These are phyloP conservation scores for Plagodis dolabraria DNA, from an alignment of 2,888 invertebrate genomes.

Conservation along the genomic window DNA sequence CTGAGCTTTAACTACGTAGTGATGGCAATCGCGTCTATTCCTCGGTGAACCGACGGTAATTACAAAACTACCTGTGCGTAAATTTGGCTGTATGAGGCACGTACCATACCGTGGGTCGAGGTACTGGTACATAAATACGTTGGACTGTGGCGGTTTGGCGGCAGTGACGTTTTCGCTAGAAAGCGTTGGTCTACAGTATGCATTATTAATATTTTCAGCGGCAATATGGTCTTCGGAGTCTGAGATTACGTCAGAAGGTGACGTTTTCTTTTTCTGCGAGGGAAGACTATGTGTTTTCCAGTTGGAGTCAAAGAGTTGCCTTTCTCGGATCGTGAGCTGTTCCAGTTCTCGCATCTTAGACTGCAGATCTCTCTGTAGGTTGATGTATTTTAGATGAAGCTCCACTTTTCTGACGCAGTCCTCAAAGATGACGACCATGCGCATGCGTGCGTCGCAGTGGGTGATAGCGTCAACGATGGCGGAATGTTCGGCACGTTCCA, in stretches of 20 bases:
- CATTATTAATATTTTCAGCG: conserved; percentile 80
- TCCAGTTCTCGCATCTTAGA: conserved; percentile 94
- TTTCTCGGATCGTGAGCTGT: conserved; percentile 91
- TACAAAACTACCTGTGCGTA: conserved; percentile 88
- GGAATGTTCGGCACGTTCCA: conserved; percentile 97
- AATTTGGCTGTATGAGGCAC: conserved; percentile 88
- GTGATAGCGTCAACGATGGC: conserved; percentile 96
- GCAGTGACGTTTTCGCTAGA: conserved; percentile 91
- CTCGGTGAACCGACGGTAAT: conserved; percentile 89
- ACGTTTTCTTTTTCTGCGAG: conserved; percentile 91
- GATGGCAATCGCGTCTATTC: conserved; percentile 87
- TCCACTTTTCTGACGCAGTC: conserved; percentile 97
- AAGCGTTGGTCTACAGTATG: conserved; percentile 90
- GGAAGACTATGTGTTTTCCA: conserved; percentile 96
- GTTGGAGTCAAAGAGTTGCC: conserved; percentile 92
- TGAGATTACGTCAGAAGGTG: conserved; percentile 75
- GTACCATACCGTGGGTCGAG: conserved; percentile 89
- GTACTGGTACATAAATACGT: conserved; percentile 87
- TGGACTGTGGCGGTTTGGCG: conserved; percentile 72
- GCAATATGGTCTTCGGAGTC: conserved; percentile 72
- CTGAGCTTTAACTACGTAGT: conserved; percentile 86
- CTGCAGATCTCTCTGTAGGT: conserved; percentile 93
- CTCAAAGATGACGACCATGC: conserved; percentile 98
- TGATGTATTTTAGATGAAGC: conserved; percentile 96
- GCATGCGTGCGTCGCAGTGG: conserved; percentile 94